A percentile compares a stretch with the other conserved stretches of the same genome.
phyloP scores from a whole-genome alignment of 2,888 invertebrate species.

The Carabus problematicus region DNA sequence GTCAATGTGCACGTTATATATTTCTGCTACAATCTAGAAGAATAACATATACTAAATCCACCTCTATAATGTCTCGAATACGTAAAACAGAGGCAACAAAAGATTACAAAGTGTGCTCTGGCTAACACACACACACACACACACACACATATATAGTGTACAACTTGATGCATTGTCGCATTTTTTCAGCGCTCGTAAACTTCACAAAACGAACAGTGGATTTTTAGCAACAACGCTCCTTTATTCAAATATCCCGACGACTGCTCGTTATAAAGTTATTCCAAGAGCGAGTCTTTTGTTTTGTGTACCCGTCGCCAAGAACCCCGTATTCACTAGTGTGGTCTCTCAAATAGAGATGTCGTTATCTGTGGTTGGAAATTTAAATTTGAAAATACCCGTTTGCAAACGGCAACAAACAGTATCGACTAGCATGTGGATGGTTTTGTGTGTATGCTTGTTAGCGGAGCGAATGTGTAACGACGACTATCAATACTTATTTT shows the following conservation, averaged over 20 bases:
- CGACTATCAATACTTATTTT: conserved; percentile 43
- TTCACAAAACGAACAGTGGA: conserved; percentile 17
- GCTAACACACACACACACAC: too few species aligned
- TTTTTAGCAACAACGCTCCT: conserved; percentile 17
- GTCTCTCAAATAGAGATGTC: conserved; percentile 49
- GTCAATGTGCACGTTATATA: too few species aligned
- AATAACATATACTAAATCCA: too few species aligned
- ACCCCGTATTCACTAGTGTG: conserved; percentile 46
- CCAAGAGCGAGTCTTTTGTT: conserved; percentile 32
- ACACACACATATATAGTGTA: too few species aligned
- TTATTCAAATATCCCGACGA: conserved; percentile 34
- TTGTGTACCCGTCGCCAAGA: conserved; percentile 6
- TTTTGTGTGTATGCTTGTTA: background rate
- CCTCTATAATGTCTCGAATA: too few species aligned
- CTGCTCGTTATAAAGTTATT: conserved; percentile 41
- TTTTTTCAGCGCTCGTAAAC: conserved; percentile 35
- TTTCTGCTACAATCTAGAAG: too few species aligned
- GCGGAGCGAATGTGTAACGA: too few species aligned
- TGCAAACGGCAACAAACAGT: conserved; percentile 30
- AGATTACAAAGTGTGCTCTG: conserved; percentile 14
- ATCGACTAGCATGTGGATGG: background rate
- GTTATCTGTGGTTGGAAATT: conserved; percentile 47
- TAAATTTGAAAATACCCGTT: conserved; percentile 49
- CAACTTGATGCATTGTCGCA: conserved; percentile 39
- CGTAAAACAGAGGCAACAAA: background rate